Conservation (phyloP, 2,888 invertebrate genomes). For the Imbricaverruca yamaguchii region DNA sequence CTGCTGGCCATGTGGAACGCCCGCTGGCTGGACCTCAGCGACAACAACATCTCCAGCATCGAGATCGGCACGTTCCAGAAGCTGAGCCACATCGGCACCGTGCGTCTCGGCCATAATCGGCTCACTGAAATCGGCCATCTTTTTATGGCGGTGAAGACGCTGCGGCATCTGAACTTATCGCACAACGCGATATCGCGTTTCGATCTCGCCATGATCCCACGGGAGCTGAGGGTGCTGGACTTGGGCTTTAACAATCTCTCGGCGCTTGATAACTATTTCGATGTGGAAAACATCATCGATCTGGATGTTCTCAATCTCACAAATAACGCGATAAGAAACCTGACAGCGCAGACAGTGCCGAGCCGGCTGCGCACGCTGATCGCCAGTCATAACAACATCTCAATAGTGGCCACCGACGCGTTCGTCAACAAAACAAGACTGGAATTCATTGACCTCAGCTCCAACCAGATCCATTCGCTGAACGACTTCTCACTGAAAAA, state of each 20-base stretch:
- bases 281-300: conserved; percentile 54
- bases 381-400: conserved; percentile 74
- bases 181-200: conserved; percentile 75
- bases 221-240: conserved; percentile 82
- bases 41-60: conserved; percentile 71
- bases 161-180: conserved; percentile 76
- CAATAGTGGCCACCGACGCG: conserved; percentile 76
- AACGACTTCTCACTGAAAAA: conserved; percentile 48
- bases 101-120: not conserved
- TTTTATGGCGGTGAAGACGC: conserved; percentile 43
- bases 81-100: not conserved
- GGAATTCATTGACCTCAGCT: conserved; percentile 85
- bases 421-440: conserved; percentile 84
- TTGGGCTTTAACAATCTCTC: conserved; percentile 78
- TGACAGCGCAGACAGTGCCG: conserved; percentile 69
- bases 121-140: not conserved
- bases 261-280: conserved; percentile 53
- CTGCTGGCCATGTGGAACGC: conserved; percentile 12
- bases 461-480: conserved; percentile 70
- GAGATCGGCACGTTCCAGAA: conserved; percentile 36
- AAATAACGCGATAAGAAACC: conserved; percentile 69
- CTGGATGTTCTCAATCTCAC: conserved; percentile 75
- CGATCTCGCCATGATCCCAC: conserved; percentile 78
- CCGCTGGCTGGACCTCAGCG: conserved; percentile 72
- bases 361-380: conserved; percentile 74